Conservation (phyloP, 2,888 invertebrate species). For the Pandemis heparana region DNA sequence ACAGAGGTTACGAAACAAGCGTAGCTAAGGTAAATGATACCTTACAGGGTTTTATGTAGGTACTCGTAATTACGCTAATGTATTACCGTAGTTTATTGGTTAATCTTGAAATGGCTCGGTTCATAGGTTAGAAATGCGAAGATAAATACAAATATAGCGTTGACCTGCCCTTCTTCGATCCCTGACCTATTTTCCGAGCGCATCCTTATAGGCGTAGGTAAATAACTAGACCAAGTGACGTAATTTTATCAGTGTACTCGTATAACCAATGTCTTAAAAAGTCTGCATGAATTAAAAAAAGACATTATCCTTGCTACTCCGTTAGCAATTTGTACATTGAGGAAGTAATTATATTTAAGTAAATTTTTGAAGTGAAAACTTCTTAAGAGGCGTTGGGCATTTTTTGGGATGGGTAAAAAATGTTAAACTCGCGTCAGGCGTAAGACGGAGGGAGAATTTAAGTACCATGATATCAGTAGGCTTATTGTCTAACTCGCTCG, state of each 20-base stretch:
- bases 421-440: too few species aligned
- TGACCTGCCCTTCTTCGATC: conserved; percentile 59
- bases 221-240: conserved; percentile 18
- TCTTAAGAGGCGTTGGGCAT: too few species aligned
- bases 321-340: too few species aligned
- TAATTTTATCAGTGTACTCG: not conserved
- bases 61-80: conserved; percentile 15
- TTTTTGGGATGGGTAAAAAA: too few species aligned
- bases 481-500: too few species aligned
- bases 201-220: conserved; percentile 19
- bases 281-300: not conserved
- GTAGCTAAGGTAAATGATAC: not conserved
- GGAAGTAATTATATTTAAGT: not conserved
- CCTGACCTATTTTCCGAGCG: conserved; percentile 68
- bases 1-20: not conserved
- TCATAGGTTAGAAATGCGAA: conserved; percentile 2
- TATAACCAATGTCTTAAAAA: not conserved
- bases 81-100: conserved; percentile 13
- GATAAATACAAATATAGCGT: conserved; percentile 45
- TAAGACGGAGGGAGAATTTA: too few species aligned
- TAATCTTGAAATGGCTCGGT: conserved; percentile 16
- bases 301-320: too few species aligned
- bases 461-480: too few species aligned
- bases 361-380: too few species aligned
- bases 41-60: conserved; percentile 5